These are phyloP conservation scores for Acronicta psi DNA, from an alignment of 2,888 invertebrate species.

Conservation along the genomic window DNA sequence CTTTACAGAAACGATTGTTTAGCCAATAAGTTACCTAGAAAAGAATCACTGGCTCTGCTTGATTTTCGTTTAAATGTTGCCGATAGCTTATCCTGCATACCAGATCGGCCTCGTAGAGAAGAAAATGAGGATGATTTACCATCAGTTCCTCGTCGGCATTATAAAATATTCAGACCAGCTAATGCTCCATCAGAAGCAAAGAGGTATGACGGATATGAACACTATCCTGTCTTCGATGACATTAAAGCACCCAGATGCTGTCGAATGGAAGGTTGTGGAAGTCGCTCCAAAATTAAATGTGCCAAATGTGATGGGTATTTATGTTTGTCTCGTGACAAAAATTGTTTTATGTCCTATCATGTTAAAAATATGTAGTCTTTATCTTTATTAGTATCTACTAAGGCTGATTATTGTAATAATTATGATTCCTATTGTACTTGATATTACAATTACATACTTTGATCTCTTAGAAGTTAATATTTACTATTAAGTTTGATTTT, in stretches of 20 bases:
- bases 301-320: constrained; percentile 37
- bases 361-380: too few relatives aligned
- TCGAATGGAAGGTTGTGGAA: constrained; percentile 46
- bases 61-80: constrained; percentile 21
- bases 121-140: constrained; percentile 2
- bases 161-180: constrained; percentile 7
- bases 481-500: too few relatives aligned
- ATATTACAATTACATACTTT: too few relatives aligned
- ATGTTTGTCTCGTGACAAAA: constrained; percentile 13
- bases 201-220: constrained; percentile 57
- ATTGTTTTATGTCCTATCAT: constrained; percentile 13
- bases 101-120: not conserved
- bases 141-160: not conserved
- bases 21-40: constrained; percentile 16
- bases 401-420: too few relatives aligned
- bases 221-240: constrained; percentile 50
- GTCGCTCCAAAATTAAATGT: constrained; percentile 48
- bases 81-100: constrained; percentile 5
- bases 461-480: too few relatives aligned
- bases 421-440: too few relatives aligned
- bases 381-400: too few relatives aligned
- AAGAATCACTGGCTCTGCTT: constrained; percentile 14
- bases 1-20: constrained; percentile 44
- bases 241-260: constrained; percentile 52
- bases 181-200: constrained; percentile 48